Conservation (phyloP, 1,140 invertebrate species). For the Drosophila miranda region DNA sequence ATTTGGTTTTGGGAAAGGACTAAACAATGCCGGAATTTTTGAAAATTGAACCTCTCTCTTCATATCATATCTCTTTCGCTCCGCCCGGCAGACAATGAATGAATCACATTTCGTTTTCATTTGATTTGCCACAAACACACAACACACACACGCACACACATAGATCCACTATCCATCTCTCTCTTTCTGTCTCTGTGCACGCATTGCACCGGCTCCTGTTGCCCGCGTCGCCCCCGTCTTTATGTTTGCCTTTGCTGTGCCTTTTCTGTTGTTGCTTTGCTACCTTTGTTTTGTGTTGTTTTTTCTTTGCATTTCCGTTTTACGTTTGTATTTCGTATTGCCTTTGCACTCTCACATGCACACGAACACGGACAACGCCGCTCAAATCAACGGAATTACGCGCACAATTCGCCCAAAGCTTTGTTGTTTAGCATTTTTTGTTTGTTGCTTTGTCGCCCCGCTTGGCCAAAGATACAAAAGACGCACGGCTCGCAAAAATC, state of each 20-base stretch:
- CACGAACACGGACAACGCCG: constrained; percentile 34
- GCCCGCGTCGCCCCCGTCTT: constrained; percentile 38
- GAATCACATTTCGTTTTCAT: constrained; percentile 68
- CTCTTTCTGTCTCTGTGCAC: constrained; percentile 35
- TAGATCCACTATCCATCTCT: constrained; percentile 9
- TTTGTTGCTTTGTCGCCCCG: constrained; percentile 49
- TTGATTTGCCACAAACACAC: constrained; percentile 23
- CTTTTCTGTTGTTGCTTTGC: constrained; percentile 11
- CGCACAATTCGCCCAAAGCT: constrained; percentile 36
- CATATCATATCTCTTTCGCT: too few species aligned
- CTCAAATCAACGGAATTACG: constrained; percentile 45
- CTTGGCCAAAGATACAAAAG: constrained; percentile 25
- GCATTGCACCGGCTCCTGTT: constrained; percentile 72
- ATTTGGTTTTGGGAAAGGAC: constrained; percentile 69
- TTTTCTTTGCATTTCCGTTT: constrained; percentile 75
- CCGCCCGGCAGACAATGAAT: constrained; percentile 38
- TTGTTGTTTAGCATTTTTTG: constrained; percentile 53
- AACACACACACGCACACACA: constrained; percentile 1
- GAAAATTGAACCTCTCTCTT: constrained; percentile 28
- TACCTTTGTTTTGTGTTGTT: constrained; percentile 65
- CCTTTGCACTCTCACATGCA: constrained; percentile 33
- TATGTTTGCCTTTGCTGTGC: constrained; percentile 36
- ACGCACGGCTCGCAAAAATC: constrained; percentile 15
- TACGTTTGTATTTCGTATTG: constrained; percentile 69
- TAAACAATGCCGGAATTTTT: constrained; percentile 69